Evolutionary conservation across 2,797 vertebrate genomes (phyloP), one percentile per base, ranked within the genome.

Genomic region (Numenius phaeopus): DNA sequence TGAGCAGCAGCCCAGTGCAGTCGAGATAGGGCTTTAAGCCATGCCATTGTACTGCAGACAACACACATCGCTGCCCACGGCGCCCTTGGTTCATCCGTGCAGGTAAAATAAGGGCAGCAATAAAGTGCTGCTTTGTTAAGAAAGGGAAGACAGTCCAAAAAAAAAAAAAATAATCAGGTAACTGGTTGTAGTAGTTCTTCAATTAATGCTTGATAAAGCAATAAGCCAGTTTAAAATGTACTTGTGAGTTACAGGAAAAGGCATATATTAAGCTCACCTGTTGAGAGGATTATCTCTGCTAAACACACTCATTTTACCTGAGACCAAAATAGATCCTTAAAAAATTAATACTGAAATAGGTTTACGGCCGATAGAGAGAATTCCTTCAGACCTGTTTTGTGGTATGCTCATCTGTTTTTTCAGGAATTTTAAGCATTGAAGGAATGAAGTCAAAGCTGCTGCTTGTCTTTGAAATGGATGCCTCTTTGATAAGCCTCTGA

Each of bases 401-500:
- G 93, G 57, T 90, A 7, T 71, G 79, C 89, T 96, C 94, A 58
- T 94, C 90, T 96, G 84, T 94, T 93, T 94, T 96, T 92, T 76
- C 92, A 89, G 94, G 96, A 94, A 96, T 97, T 96, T 78, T 94
- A 88, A 95, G 94, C 69, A 62, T 78, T 77, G 94, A 89, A 95
- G 90, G 94, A 97, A 94, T 94, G 94, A 96, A 96, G 96, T 93
- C 95, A 97, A 95, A 96, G 96, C 95, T 94, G 72, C 94, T 92
- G 89, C 95, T 92, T 97, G 95, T 94, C 96, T 97, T 97, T 97
- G 94, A 97, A 96, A 97, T 52, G 82, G 89, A 90, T 97, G 94
- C 90, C 87, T 93, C 92, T 97, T 97, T 97, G 97, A 97, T 97
- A 91, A 96, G 96, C 87, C 94, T 97, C 94, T 97, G 95, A 97